Evolutionary conservation across 2,113 vertebrate species (phyloP), one percentile per base, ranked within the genome.

Genomic region (Oriolus oriolus): DNA sequence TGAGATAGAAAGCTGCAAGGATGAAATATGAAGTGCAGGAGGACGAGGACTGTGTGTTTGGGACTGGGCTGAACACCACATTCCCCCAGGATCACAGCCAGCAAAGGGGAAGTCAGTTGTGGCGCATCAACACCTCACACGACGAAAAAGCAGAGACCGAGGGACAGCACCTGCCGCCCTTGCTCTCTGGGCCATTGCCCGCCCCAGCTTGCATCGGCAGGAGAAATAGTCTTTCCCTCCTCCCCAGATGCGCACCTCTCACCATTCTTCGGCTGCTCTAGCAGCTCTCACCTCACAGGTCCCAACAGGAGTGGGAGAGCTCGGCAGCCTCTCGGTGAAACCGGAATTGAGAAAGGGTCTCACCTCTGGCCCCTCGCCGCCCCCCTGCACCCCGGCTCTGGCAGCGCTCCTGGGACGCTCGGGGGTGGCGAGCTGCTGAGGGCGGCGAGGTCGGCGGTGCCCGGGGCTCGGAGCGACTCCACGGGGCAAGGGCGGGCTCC

Each of bases 91-190:
- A 64, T 50, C 57, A 49, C 53, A 50, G 9, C 19, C 27, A 53
- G 13, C 16, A 23, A 63, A 9, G 8, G 13, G 1, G 4, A 84
- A 77, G 54, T n/a, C 42, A 22, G 20, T 2, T 33, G 14, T 7
- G 11, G 10, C 2, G 3, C 16, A 24, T 68, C 45, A 71, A 44
- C 42, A 45, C 9, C 27, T 65, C 3, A 8, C 18, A 20, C 6
- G 2, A 53, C 0, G 5, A 69, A 54, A 74, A 74, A 45, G 50
- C 6, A 23, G 13, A 27, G 31, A 63, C 20, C 0, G 4, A 61
- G 19, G 59, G 17, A 44, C 26, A 53, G 54, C 76, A 45, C 2
- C 31, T 61, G 33, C 60, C 17, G 19, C 3, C 50, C 18, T 66
- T 11, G 63, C 41, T 49, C 54, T 21, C 66, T 6, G 50, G 23